phyloP scores from a whole-genome alignment of 2,888 invertebrate species.

The Choristoneura rosaceana region DNA sequence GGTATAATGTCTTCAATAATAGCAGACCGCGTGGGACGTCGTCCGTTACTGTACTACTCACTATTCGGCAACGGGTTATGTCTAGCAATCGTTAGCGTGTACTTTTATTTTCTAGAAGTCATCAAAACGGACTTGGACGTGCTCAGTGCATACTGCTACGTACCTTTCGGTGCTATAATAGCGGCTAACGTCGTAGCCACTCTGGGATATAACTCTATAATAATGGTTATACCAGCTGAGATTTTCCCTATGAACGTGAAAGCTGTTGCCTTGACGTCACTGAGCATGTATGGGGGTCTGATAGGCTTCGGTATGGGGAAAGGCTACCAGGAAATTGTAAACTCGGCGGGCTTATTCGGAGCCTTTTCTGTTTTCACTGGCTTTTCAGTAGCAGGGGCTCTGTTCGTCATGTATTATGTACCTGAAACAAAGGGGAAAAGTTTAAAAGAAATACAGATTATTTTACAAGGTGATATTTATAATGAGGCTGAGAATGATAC shows the following conservation, averaged over 20 bases:
- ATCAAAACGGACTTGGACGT: constrained; percentile 51
- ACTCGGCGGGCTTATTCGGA: constrained; percentile 73
- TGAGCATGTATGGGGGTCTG: constrained; percentile 76
- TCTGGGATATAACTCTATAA: constrained; percentile 79
- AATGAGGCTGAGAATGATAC: constrained; percentile 49
- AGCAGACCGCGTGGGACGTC: constrained; percentile 73
- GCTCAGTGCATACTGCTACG: constrained; percentile 59
- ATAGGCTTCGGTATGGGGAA: constrained; percentile 79
- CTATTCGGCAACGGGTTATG: constrained; percentile 61
- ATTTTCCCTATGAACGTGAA: constrained; percentile 85
- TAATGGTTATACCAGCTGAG: constrained; percentile 80
- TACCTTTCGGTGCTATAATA: constrained; percentile 76
- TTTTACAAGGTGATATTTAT: constrained; percentile 71
- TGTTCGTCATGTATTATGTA: constrained; percentile 77
- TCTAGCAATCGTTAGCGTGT: constrained; percentile 61
- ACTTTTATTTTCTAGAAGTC: constrained; percentile 67
- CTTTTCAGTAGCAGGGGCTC: constrained; percentile 73
- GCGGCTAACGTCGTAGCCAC: constrained; percentile 58
- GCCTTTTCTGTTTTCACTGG: constrained; percentile 78
- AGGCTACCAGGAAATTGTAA: constrained; percentile 78
- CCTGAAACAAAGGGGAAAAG: constrained; percentile 86
- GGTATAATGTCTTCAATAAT: constrained; percentile 67
- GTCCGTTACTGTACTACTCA: constrained; percentile 75
- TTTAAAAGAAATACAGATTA: constrained; percentile 82
- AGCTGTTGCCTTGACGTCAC: constrained; percentile 77